Base-by-base conservation (phyloP, 2,113 vertebrate species). In the Eira barbara region DNA sequence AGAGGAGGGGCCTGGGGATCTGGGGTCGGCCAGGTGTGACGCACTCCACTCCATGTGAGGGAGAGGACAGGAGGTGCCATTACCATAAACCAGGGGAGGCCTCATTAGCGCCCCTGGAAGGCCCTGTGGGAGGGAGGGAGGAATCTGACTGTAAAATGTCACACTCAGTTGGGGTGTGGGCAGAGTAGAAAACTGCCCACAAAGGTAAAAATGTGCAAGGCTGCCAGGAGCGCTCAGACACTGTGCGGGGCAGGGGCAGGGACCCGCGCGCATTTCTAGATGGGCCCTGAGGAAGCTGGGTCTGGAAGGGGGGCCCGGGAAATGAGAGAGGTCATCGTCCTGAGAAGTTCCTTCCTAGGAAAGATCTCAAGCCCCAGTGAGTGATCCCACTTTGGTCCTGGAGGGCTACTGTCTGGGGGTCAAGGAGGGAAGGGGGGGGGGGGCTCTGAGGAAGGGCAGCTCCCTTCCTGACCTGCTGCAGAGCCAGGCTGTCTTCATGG, bases 141-240 rank as follows among this genome's bases (percentile, higher is more conserved):
- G 76, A 95, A 85, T 85, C 39, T 91, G 36, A 96, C 71, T 79
- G 79, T 90, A 76, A 94, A 95, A 84, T 80, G 91, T 55, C 78
- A 27, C 59, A 55, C 59, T 74, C 17, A 11, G 34, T 18, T 87
- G 79, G 67, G 84, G 13, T 17, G 4, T 27, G 79, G 45, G 10
- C 47, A 39, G 52, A 63, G 31, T 80, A 42, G 84, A 82, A 95
- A 94, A 63, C 36, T 65, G 49, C 25, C 86, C 86, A 39, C 89
- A 89, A 25, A 95, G 36, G 57, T 95, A 55, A 65, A 63, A 45
- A 69, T 52, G 6, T 18, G 14, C 57, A 47, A 47, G 71, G 67
- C 79, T 79, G 59, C 39, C 69, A 39, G 49, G 21, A 87, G 21
- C 23, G 4, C 34, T 89, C 27, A 55, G 52, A 18, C 52, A 18